These are phyloP conservation scores for Drosophila yooni DNA, from an alignment of 2,888 invertebrate genomes.

Conservation along the genomic window DNA sequence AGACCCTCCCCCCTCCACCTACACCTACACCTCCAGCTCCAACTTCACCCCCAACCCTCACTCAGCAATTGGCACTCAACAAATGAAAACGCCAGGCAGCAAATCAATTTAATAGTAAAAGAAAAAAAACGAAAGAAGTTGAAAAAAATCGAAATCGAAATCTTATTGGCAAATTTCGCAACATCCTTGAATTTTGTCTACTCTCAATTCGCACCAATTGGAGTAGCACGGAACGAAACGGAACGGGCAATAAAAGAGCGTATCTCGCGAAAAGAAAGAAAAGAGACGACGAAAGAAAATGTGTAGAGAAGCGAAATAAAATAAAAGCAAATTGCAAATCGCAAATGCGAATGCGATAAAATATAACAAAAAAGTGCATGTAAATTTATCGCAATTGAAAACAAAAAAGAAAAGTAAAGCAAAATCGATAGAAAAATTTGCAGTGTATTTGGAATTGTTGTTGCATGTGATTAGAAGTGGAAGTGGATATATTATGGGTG, in stretches of 20 bases:
- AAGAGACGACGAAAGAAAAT: constrained; percentile 62
- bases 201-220: constrained; percentile 78
- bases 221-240: constrained; percentile 59
- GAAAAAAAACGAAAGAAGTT: constrained; percentile 1
- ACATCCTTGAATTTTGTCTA: constrained; percentile 80
- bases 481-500: constrained; percentile 88
- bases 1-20: constrained; percentile 39
- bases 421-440: constrained; percentile 19
- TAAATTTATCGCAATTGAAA: constrained; percentile 20
- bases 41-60: constrained; percentile 26
- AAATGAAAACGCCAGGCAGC: constrained; percentile 39
- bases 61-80: constrained; percentile 42
- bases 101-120: constrained; percentile 38
- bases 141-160: constrained; percentile 17
- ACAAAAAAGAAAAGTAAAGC: constrained; percentile 32
- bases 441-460: constrained; percentile 34
- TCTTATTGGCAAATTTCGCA: constrained; percentile 58
- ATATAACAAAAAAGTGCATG: constrained; percentile 45
- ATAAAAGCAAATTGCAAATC: constrained; percentile 52
- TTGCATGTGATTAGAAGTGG: constrained; percentile 55
- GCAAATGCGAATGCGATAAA: constrained; percentile 56
- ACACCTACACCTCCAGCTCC: constrained; percentile 20
- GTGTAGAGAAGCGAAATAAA: constrained; percentile 65
- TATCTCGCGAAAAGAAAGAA: constrained; percentile 63
- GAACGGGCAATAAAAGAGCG: constrained; percentile 51